Evolutionary conservation across 2,888 invertebrate species (phyloP).

Genomic region (Yponomeuta sedellus): DNA sequence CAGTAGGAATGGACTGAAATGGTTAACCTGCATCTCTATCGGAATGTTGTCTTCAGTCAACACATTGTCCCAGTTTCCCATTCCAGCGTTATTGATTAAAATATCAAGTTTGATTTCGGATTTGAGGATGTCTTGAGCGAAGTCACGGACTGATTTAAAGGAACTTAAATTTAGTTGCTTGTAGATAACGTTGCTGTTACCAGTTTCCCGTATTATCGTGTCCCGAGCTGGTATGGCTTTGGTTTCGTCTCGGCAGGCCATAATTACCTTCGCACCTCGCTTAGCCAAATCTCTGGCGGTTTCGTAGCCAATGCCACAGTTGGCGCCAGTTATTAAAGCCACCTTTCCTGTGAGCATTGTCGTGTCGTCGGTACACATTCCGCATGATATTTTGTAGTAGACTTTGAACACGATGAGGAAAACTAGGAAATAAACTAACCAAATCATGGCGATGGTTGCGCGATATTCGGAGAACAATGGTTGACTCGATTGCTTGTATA

Average conservation of each 20-base stretch:
- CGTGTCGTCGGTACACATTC: slow-evolving; percentile 28
- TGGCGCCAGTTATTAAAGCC: slow-evolving; percentile 50
- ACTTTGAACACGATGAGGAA: slow-evolving; percentile 14
- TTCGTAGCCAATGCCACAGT: slow-evolving; percentile 47
- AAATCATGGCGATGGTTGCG: slow-evolving; percentile 4
- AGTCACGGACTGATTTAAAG: slow-evolving; percentile 83
- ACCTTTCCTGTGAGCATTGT: slow-evolving; percentile 35
- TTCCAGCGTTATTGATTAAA: slow-evolving; percentile 90
- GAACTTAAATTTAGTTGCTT: slow-evolving; percentile 84
- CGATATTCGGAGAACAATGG: too few species aligned
- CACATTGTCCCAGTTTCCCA: slow-evolving; percentile 77
- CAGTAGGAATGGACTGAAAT: slow-evolving; percentile 91
- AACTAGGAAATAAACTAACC: slow-evolving; percentile 15
- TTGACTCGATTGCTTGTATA: too few species aligned
- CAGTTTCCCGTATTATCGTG: slow-evolving; percentile 78
- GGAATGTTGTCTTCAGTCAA: slow-evolving; percentile 88
- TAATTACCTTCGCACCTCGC: slow-evolving; percentile 69
- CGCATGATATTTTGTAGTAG: slow-evolving; percentile 27
- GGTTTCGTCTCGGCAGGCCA: slow-evolving; percentile 65
- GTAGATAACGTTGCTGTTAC: slow-evolving; percentile 79
- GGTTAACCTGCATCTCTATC: slow-evolving; percentile 90
- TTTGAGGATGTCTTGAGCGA: slow-evolving; percentile 83
- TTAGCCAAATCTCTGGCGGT: slow-evolving; percentile 52
- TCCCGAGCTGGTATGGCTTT: slow-evolving; percentile 57
- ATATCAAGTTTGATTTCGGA: slow-evolving; percentile 83